Evolutionary conservation across 2,113 vertebrate genomes (phyloP).

Genomic region (Neomonachus schauinslandi): DNA sequence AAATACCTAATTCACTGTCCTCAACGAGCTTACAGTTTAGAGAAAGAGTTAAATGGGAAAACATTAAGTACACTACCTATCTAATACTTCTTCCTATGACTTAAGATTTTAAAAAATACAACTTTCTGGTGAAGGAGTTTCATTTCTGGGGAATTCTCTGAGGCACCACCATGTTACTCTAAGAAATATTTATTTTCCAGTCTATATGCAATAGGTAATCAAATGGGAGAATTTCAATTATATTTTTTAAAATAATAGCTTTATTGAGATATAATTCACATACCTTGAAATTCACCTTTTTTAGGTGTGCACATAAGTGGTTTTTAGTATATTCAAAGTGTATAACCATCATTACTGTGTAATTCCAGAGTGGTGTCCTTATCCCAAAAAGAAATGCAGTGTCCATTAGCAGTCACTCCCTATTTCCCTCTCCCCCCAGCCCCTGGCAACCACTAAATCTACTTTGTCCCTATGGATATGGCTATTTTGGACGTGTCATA

Average conservation of each 20-base stretch:
- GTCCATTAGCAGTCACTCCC: not conserved
- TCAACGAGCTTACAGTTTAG: not conserved
- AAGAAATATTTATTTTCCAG: not conserved
- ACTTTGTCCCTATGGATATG: constrained; percentile 8
- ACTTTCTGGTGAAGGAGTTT: constrained; percentile 32
- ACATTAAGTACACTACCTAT: not conserved
- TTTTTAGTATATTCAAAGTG: not conserved
- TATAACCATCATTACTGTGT: not conserved
- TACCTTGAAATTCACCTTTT: constrained; percentile 29
- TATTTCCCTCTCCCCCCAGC: not conserved
- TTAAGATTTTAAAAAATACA: not conserved
- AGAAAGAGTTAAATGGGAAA: not conserved
- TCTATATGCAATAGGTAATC: not conserved
- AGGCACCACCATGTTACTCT: not conserved
- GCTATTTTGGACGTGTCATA: not conserved
- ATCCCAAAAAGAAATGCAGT: not conserved
- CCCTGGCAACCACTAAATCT: not conserved
- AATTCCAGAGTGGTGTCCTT: constrained; percentile 31
- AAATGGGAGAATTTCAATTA: not conserved
- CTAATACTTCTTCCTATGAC: not conserved
- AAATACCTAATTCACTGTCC: not conserved
- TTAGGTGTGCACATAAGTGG: not conserved
- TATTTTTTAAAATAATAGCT: not conserved
- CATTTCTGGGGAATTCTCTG: constrained; percentile 37
- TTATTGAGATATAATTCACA: constrained; percentile 18